Conservation (phyloP, 1,140 invertebrate genomes). For the Sarcophaga peregrina region DNA sequence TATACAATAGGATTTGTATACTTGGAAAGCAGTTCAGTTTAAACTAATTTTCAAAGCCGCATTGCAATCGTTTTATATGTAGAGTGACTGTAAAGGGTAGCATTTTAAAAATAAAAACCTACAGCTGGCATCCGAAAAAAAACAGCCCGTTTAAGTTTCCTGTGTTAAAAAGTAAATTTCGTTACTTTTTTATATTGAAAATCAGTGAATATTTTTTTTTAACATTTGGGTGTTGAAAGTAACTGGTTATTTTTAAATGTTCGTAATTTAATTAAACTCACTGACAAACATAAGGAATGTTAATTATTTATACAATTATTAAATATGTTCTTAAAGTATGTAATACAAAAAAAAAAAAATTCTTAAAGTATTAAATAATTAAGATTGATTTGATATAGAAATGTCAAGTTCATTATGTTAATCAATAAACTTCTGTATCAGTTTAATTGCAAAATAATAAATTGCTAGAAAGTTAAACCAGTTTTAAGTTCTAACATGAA, state of each 20-base stretch:
- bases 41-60: not conserved
- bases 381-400: not conserved
- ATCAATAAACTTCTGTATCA: not conserved
- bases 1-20: not conserved
- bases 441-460: not conserved
- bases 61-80: no score
- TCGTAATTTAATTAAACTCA: not conserved
- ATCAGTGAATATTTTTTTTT: not conserved
- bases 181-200: not conserved
- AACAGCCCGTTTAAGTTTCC: not conserved
- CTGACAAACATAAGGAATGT: not conserved
- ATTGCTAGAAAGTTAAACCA: no score
- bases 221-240: not conserved
- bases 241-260: not conserved
- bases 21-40: not conserved
- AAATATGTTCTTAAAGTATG: no score
- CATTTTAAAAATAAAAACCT: not conserved
- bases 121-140: not conserved
- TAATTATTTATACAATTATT: not conserved
- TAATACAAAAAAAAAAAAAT: no score
- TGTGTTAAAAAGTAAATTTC: slow-evolving; percentile 3
- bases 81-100: not conserved
- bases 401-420: not conserved
- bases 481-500: no score
- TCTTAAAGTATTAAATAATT: not conserved